Evolutionary conservation across 2,113 vertebrate genomes (phyloP).

Genomic region (Recurvirostra avosetta): DNA sequence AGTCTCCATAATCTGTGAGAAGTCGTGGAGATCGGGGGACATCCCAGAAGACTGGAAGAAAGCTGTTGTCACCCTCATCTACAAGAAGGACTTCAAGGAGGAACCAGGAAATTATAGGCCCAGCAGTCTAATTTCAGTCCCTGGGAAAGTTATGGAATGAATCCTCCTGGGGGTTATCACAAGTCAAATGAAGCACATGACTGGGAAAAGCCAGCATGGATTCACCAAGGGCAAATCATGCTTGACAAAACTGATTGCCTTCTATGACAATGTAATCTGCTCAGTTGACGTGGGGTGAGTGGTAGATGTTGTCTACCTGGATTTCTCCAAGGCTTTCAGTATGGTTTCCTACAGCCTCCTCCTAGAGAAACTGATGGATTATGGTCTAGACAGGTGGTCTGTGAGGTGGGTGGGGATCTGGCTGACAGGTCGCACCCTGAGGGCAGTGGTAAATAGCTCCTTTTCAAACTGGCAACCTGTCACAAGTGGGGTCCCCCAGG

Average conservation of each 20-base stretch:
- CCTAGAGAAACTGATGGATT: not conserved
- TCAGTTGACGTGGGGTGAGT: not conserved
- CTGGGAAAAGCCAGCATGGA: not conserved
- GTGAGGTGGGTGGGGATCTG: not conserved
- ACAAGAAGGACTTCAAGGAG: not conserved
- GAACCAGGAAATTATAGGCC: not conserved
- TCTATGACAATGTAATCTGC: not conserved
- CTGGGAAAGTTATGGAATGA: not conserved
- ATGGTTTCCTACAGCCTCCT: not conserved
- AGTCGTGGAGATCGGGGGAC: not conserved
- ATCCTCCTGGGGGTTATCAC: not conserved
- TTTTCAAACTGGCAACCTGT: not conserved
- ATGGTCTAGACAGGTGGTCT: not conserved
- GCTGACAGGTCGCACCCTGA: not conserved
- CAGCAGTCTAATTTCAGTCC: not conserved
- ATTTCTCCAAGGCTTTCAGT: not conserved
- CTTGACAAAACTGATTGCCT: not conserved
- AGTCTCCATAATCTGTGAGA: not conserved
- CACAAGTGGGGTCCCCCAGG: not conserved
- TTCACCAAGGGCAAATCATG: not conserved
- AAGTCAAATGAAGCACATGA: not conserved
- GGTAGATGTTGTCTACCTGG: not conserved
- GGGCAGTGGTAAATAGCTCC: not conserved
- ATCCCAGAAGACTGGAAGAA: not conserved
- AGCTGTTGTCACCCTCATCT: no score